Base-by-base conservation (phyloP, 1,140 invertebrate genomes). In the Zaprionus tsacasi region DNA sequence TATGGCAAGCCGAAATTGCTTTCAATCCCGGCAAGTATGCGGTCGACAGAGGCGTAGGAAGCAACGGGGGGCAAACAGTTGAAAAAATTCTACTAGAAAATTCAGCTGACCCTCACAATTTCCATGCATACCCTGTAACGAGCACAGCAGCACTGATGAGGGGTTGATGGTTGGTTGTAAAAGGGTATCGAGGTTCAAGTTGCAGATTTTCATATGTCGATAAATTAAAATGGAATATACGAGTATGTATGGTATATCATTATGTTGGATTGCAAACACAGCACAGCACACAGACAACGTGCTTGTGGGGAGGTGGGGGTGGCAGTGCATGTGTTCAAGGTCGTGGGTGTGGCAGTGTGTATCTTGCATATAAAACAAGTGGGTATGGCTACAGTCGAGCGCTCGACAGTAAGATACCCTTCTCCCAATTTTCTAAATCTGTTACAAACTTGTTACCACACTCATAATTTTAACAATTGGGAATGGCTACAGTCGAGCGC, bases 1-100 rank as follows among this genome's bases (percentile, higher is more conserved):
- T 43, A 75, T 75, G 59, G 54, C 33, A 52, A 38, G 13, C 25
- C 57, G 48, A 82, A 82, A 79, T 86, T 86, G 71, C 63, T 70
- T 72, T 82, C 54, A 71, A 69, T 70, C 65, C 59, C 40, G 58
- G 70, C 67, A 79, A 78, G 59, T 72, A 60, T 78, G 70, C 50
- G 71, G 69, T 65, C 61, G 40, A 35, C 35, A 30, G 25, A 63
- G 45, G 21, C 36, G 15, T 48, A 15, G 12, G 2, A 2, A 12
- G 12, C 50, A 30, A 17, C 6, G 63, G 66, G 33, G 6, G 11
- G 17, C 38, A 21, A 33, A 40, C 12, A 58, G 40, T 25, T 38
- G 17, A 35, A 56, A 57, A 56, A 73, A 59, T 66, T 45, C 7
- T 52, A 3, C 17, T 25, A 45, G 13, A 57, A 69, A 73, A 38